Conservation (phyloP, 2,113 vertebrate genomes). For the Colaptes auratus region DNA sequence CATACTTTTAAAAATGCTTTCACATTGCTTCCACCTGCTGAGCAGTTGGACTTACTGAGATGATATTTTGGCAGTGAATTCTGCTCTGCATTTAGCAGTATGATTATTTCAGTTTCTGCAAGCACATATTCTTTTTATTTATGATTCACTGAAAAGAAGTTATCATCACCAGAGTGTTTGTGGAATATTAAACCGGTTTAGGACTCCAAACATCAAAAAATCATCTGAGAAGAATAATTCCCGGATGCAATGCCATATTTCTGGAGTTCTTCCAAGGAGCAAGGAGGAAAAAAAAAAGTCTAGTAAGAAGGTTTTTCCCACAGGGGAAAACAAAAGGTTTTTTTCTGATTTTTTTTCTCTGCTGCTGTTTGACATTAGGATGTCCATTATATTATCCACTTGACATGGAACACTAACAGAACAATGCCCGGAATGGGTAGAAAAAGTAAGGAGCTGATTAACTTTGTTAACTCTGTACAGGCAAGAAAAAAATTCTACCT, state of each 20-base stretch:
- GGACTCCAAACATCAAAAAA: neutral
- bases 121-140: neutral
- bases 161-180: neutral
- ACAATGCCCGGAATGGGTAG: constrained; percentile 47
- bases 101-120: neutral
- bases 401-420: constrained; percentile 27
- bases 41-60: neutral
- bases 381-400: constrained; percentile 39
- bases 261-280: constrained; percentile 48
- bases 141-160: neutral
- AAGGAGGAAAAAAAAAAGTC: neutral
- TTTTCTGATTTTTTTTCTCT: constrained; percentile 28
- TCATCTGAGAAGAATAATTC: constrained; percentile 36
- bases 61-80: neutral
- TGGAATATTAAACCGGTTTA: neutral
- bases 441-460: neutral
- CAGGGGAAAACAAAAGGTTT: neutral
- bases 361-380: constrained; percentile 31
- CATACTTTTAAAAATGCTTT: neutral
- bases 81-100: neutral
- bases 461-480: neutral
- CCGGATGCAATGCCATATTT: constrained; percentile 33
- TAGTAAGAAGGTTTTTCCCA: constrained; percentile 4
- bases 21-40: neutral
- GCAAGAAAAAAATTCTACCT: neutral